Percentiles rank a stretch among this genome's conserved stretches.
These are phyloP conservation scores for Cyclura pinguis DNA, from an alignment of 2,797 vertebrate genomes.

Conservation along the genomic window DNA sequence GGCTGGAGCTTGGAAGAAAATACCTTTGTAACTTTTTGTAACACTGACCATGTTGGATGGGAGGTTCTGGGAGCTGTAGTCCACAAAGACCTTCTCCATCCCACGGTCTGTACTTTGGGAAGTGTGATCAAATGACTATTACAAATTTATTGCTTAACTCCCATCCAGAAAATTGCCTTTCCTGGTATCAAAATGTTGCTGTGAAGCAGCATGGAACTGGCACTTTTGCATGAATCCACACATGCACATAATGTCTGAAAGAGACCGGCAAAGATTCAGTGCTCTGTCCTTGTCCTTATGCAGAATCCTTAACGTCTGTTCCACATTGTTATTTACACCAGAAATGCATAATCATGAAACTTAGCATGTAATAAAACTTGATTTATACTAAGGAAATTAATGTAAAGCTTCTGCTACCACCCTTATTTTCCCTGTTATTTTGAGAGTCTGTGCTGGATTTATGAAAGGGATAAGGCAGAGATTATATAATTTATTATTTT, in stretches of 20 bases:
- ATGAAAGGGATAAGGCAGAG: conserved; percentile 12
- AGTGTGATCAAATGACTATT: neutral
- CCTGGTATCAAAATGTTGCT: neutral
- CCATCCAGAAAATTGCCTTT: neutral
- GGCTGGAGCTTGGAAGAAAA: too few species aligned
- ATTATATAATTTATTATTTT: conserved; percentile 32
- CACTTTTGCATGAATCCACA: neutral
- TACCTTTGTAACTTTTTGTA: too few species aligned
- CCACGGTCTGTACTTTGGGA: neutral
- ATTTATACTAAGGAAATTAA: conserved; percentile 48
- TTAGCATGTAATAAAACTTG: conserved; percentile 38
- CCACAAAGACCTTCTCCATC: neutral
- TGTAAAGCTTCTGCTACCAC: conserved; percentile 32
- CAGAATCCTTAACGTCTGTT: conserved; percentile 19
- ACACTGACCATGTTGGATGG: neutral
- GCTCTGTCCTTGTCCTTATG: conserved; percentile 10
- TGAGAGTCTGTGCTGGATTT: conserved; percentile 17
- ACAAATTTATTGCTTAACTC: neutral
- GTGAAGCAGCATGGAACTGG: neutral
- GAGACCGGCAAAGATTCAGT: neutral
- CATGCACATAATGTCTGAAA: neutral
- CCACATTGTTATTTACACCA: conserved; percentile 41
- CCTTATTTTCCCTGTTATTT: conserved; percentile 30
- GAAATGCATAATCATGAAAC: conserved; percentile 39
- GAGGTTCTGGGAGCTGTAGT: too few species aligned